phyloP scores from a whole-genome alignment of 2,888 invertebrate species.

The Deroplatys truncata region DNA sequence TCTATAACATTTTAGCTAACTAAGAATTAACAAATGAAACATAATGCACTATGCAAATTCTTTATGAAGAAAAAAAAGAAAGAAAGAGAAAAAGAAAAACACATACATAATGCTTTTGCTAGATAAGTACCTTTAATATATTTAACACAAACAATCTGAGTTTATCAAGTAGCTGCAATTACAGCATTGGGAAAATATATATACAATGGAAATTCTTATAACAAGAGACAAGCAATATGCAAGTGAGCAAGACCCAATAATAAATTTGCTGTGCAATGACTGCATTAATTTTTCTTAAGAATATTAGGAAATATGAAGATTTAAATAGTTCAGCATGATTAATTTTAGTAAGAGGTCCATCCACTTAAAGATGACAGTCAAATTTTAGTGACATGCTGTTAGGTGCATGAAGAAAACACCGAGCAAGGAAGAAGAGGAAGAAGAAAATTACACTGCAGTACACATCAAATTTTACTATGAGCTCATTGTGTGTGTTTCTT shows the following conservation, averaged over 20 bases:
- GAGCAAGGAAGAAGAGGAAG: constrained; percentile 18
- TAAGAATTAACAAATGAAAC: not conserved
- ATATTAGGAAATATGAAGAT: not conserved
- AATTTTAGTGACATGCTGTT: not conserved
- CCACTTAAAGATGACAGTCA: not conserved
- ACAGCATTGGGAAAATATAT: not conserved
- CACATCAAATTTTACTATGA: not conserved
- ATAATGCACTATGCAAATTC: not conserved
- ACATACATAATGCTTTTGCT: not conserved
- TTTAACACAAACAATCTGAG: not conserved
- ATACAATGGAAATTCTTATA: not conserved
- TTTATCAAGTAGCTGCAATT: not conserved
- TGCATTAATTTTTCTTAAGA: not conserved
- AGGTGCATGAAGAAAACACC: not conserved
- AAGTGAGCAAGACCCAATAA: constrained; percentile 24
- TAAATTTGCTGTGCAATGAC: constrained; percentile 9
- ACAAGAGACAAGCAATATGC: constrained; percentile 29
- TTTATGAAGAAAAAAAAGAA: not conserved
- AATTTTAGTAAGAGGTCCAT: not conserved
- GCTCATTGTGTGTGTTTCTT: not conserved
- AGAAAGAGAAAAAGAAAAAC: not conserved
- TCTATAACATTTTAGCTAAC: not conserved
- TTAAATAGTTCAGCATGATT: not conserved
- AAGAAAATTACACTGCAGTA: not conserved
- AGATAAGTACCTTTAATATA: not conserved